Conservation (phyloP, 35 echinoderm and acorn worm species). For the Strongylocentrotus purpuratus region DNA sequence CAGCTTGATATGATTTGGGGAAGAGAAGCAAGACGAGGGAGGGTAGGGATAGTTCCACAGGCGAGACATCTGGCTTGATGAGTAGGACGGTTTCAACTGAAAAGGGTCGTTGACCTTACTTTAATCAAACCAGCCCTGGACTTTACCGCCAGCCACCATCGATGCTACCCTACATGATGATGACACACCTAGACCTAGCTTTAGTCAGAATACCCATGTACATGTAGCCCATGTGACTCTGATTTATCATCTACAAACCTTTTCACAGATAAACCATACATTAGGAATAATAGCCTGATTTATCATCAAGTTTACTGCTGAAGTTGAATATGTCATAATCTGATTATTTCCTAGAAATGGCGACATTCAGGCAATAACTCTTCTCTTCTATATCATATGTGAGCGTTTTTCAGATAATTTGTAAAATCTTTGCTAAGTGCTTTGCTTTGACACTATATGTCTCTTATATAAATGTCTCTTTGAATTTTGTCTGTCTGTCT, state of each 20-base stretch:
- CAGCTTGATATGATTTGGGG: slow-evolving; percentile 1
- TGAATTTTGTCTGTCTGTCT: too few species aligned
- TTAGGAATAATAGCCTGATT: not conserved
- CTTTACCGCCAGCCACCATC: not conserved
- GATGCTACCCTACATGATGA: not conserved
- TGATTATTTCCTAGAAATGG: not conserved
- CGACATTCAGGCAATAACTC: not conserved
- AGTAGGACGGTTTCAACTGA: not conserved
- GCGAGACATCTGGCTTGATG: slow-evolving; percentile 7
- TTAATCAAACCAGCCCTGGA: not conserved
- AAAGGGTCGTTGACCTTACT: not conserved
- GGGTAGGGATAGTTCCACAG: not conserved
- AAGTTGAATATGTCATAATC: not conserved
- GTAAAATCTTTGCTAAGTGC: not conserved
- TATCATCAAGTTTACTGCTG: not conserved
- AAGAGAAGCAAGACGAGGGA: not conserved
- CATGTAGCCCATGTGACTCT: not conserved
- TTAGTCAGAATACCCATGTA: not conserved
- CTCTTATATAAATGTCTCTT: too few species aligned
- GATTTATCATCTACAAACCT: not conserved
- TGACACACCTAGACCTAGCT: not conserved
- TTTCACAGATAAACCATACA: not conserved
- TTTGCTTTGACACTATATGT: too few species aligned
- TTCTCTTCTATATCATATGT: not conserved
- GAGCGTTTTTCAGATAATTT: not conserved